These are phyloP conservation scores for Heliopora coerulea DNA, from an alignment of 92 coral and sea anemone species.

Conservation along the genomic window DNA sequence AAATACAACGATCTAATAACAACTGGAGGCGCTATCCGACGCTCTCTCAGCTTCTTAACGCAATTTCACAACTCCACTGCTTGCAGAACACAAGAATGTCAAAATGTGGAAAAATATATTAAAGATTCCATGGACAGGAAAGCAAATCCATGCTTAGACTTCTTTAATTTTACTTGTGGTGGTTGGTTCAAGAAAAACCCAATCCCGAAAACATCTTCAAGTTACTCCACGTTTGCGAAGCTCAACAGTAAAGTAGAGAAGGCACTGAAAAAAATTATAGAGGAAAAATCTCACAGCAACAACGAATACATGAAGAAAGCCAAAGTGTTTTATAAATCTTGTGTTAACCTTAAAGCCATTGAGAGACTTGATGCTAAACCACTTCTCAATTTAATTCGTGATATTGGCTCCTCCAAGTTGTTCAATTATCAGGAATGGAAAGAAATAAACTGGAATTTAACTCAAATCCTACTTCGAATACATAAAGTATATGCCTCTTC, in stretches of 20 bases:
- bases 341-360: constrained; percentile 71
- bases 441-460: constrained; percentile 73
- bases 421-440: constrained; percentile 59
- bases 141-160: constrained; percentile 83
- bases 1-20: constrained; percentile 94
- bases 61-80: constrained; percentile 37
- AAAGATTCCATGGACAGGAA: constrained; percentile 67
- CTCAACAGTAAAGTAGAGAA: constrained; percentile 83
- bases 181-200: constrained; percentile 95
- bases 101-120: constrained; percentile 73
- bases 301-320: constrained; percentile 67
- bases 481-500: constrained; percentile 86
- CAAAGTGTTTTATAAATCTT: constrained; percentile 72
- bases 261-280: constrained; percentile 65
- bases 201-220: constrained; percentile 85
- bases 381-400: constrained; percentile 64
- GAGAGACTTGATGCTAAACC: constrained; percentile 68
- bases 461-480: constrained; percentile 62
- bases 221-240: constrained; percentile 89
- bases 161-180: constrained; percentile 86
- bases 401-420: constrained; percentile 64
- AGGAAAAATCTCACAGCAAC: constrained; percentile 48
- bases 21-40: constrained; percentile 97
- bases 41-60: constrained; percentile 26
- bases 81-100: constrained; percentile 70